Evolutionary conservation across 2,113 vertebrate genomes (phyloP).

Genomic region (Orycteropus afer): DNA sequence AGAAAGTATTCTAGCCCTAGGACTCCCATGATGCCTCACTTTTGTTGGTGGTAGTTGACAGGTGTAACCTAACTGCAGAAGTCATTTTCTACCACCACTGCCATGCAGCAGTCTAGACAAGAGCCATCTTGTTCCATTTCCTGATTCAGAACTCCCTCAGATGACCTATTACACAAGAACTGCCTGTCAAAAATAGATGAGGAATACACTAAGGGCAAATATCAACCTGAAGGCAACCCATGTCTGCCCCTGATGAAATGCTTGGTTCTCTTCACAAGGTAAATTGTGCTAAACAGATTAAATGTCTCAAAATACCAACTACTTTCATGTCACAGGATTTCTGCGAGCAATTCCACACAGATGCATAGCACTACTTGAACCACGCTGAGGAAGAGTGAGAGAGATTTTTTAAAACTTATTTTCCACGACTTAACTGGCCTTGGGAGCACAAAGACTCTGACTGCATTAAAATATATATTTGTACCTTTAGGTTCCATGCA

Average conservation of each 20-base stretch:
- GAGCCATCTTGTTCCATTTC: neutral
- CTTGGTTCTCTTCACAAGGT: neutral
- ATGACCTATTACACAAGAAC: neutral
- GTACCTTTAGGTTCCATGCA: neutral
- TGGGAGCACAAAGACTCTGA: neutral
- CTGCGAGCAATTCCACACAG: neutral
- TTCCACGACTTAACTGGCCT: slow-evolving; percentile 10
- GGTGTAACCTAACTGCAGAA: neutral
- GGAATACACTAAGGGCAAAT: neutral
- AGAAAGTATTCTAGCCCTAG: neutral
- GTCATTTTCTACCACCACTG: neutral
- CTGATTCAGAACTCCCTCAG: neutral
- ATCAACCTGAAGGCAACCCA: neutral
- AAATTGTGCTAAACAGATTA: neutral
- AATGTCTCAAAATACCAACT: neutral
- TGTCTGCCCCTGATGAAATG: neutral
- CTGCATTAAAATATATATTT: slow-evolving; percentile 29
- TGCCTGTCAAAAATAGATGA: neutral
- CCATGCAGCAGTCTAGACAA: neutral
- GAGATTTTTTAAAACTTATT: neutral
- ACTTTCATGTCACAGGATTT: neutral
- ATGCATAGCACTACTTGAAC: neutral
- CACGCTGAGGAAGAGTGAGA: neutral
- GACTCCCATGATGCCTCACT: neutral
- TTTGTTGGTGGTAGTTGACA: rapidly evolving